A percentile compares a stretch with the other conserved stretches of the same genome.
Evolutionary conservation across 2,113 vertebrate genomes (phyloP).

Genomic region (Heteronetta atricapilla): DNA sequence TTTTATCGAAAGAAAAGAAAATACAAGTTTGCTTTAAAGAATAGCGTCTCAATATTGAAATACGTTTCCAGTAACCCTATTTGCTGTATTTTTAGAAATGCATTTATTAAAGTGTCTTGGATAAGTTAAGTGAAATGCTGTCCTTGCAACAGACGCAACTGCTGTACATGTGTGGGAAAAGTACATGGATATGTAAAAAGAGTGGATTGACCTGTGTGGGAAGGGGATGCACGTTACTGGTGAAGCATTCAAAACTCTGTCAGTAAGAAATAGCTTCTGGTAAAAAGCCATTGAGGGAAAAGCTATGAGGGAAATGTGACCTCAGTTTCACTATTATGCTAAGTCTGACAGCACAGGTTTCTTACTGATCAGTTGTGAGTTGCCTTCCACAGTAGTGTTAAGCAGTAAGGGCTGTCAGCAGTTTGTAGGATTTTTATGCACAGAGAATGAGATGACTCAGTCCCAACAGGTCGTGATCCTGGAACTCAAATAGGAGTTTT

Average conservation of each 20-base stretch:
- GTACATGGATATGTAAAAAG: not conserved
- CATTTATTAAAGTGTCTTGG: not conserved
- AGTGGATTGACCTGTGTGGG: not conserved
- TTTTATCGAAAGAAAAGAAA: not conserved
- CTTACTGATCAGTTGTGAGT: not conserved
- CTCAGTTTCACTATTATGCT: not conserved
- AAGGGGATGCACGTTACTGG: not conserved
- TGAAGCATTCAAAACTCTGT: not conserved
- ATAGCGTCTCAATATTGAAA: not conserved
- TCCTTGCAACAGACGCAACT: not conserved
- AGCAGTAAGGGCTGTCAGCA: not conserved
- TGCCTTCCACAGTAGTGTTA: not conserved
- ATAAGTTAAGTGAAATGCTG: not conserved
- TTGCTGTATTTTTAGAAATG: not conserved
- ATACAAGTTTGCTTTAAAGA: not conserved
- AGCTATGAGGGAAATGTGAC: not conserved
- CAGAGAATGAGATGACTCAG: not conserved
- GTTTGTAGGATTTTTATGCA: accelerated
- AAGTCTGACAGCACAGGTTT: not conserved
- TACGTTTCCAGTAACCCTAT: not conserved
- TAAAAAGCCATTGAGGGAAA: too few species aligned
- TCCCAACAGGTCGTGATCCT: not conserved
- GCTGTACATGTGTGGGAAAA: not conserved
- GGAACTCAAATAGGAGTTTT: not conserved
- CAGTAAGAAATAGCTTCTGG: not conserved